phyloP scores from a whole-genome alignment of 2,888 invertebrate genomes.

The Drosophila diplacantha region DNA sequence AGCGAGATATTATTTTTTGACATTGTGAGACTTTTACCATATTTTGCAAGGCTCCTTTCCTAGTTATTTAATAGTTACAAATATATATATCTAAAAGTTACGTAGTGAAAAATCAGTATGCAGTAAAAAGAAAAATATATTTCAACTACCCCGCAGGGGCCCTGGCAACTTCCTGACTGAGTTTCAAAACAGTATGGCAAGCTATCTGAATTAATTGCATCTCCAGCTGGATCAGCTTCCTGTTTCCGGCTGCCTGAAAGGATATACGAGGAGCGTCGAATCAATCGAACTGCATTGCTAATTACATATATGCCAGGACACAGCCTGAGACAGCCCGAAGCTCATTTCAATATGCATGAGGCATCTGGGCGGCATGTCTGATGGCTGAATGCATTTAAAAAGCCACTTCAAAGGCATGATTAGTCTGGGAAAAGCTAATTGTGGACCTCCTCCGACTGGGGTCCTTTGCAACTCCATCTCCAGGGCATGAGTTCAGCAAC shows the following conservation, averaged over 20 bases:
- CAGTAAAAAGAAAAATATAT: background rate
- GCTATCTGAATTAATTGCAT: slow-evolving; percentile 33
- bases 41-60: background rate
- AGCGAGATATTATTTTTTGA: background rate
- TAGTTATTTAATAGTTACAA: too few species aligned
- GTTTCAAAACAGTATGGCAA: slow-evolving; percentile 5
- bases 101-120: background rate
- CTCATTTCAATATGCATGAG: slow-evolving; percentile 26
- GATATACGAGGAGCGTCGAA: slow-evolving; percentile 9
- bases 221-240: slow-evolving; percentile 20
- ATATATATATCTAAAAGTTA: background rate
- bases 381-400: slow-evolving; percentile 26
- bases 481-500: slow-evolving; percentile 5
- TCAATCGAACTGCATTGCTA: slow-evolving; percentile 30
- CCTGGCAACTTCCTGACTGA: slow-evolving; percentile 23
- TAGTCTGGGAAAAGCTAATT: slow-evolving; percentile 25
- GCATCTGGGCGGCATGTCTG: slow-evolving; percentile 5
- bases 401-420: slow-evolving; percentile 40
- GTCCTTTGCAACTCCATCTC: background rate
- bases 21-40: too few species aligned
- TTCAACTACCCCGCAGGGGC: background rate
- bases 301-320: slow-evolving; percentile 34
- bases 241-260: slow-evolving; percentile 39
- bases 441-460: background rate
- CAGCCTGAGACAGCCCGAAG: slow-evolving; percentile 9